Conservation (phyloP, 2,888 invertebrate species). For the Mesorhabditis belari region DNA sequence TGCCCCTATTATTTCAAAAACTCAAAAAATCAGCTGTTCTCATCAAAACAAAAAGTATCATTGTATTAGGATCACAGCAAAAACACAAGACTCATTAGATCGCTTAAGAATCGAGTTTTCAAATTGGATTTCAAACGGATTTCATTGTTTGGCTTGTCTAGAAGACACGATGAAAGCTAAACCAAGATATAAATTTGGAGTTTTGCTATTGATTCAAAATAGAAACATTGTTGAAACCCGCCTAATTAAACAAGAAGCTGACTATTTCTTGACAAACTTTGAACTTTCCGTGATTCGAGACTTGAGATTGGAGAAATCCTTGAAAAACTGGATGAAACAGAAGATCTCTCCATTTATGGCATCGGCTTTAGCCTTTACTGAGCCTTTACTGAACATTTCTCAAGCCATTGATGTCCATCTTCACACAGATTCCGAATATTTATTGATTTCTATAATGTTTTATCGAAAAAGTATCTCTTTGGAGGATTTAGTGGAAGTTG, state of each 20-base stretch:
- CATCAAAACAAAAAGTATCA: background rate
- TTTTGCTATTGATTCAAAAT: background rate
- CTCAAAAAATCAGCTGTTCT: background rate
- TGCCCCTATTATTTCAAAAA: no score
- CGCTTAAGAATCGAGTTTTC: background rate
- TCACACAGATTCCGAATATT: background rate
- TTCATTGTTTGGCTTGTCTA: background rate
- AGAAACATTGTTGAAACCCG: background rate
- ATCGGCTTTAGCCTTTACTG: background rate
- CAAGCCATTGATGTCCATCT: background rate
- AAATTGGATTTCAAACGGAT: background rate
- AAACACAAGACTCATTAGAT: background rate
- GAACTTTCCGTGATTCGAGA: background rate
- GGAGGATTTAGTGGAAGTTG: background rate
- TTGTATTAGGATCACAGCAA: background rate
- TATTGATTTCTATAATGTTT: background rate
- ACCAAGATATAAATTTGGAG: background rate
- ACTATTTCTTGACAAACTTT: background rate
- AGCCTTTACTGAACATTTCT: background rate
- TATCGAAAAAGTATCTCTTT: background rate
- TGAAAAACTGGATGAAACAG: background rate
- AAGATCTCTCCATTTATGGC: background rate
- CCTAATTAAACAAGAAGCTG: background rate
- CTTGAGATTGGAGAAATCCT: background rate
- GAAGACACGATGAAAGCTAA: background rate